Base-by-base conservation (phyloP, 2,888 invertebrate genomes). In the Trypoxylon attenuatum region DNA sequence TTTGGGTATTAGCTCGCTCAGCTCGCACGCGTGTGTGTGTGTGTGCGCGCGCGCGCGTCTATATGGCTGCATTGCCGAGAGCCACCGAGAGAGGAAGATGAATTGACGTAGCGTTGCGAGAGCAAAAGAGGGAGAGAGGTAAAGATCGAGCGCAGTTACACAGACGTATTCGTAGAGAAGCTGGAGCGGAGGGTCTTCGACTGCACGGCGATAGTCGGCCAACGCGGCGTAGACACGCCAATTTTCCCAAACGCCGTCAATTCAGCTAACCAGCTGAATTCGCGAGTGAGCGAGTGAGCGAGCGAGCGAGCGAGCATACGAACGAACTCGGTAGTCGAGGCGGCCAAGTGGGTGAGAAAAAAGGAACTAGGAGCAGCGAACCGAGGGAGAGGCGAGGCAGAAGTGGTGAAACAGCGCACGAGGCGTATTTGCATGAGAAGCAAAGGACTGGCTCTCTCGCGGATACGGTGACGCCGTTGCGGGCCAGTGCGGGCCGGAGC, bases 401-500 rank as follows among this genome's bases (percentile, higher is more conserved):
- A 69, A 62, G 73, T 54, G 71, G 64, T 63, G 74, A 67, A 68
- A 73, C 69, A 74, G 65, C 75, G 77, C 65, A 53, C 10, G 33
- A 61, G 46, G 70, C 60, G 81, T 84, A 86, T 87, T 87, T 85
- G 85, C 84, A 84, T 84, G 86, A 84, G 85, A 86, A 87, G 80
- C 81, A 69, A 79, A 82, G 80, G 77, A 78, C 74, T 66, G 53
- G 70, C 69, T 71, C 66, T 58, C 53, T 68, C 68, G 61, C 68
- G 66, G 74, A 69, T 72, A 73, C 70, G 72, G 75, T 79, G 73
- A 78, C 75, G 77, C 76, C 63, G 67, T 71, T 72, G 76, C 77
- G 79, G 77, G 78, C 76, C 81, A 77, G 86, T 87, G n/a, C n/a
- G n/a, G n/a, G n/a, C 33, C 33, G 33, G 73, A 73, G 76, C 78